phyloP scores from a whole-genome alignment of 2,797 vertebrate genomes.

The Sarcoramphus papa region DNA sequence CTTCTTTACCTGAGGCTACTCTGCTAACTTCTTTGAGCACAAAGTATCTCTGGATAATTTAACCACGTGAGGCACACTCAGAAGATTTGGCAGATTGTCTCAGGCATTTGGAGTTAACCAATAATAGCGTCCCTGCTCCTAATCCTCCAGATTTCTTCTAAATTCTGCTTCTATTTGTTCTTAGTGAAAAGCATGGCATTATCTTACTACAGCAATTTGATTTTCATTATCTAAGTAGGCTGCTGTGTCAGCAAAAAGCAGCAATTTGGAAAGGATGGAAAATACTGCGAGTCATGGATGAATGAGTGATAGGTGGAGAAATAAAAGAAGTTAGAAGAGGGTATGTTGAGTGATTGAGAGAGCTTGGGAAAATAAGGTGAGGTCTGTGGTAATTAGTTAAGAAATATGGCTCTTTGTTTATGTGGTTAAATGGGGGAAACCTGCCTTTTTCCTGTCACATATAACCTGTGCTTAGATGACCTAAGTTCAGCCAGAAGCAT shows the following conservation, averaged over 20 bases:
- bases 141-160: conserved; percentile 57
- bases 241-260: conserved; percentile 44
- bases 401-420: neutral
- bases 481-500: neutral
- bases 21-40: conserved; percentile 28
- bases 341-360: neutral
- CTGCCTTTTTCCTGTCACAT: neutral
- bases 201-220: conserved; percentile 56
- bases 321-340: conserved; percentile 9
- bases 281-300: neutral
- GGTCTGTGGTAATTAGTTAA: neutral
- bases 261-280: conserved; percentile 43
- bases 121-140: conserved; percentile 13
- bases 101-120: conserved; percentile 42
- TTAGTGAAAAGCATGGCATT: conserved; percentile 51
- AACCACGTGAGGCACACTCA: conserved; percentile 27
- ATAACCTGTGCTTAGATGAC: neutral
- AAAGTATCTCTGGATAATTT: conserved; percentile 47
- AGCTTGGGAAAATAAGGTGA: neutral
- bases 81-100: conserved; percentile 53
- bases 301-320: conserved; percentile 36
- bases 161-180: conserved; percentile 53
- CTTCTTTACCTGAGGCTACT: conserved; percentile 59
- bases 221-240: conserved; percentile 51
- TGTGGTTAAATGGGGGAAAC: neutral